Evolutionary conservation across 2,113 vertebrate species (phyloP).

Genomic region (Ancistrus triradiatus): DNA sequence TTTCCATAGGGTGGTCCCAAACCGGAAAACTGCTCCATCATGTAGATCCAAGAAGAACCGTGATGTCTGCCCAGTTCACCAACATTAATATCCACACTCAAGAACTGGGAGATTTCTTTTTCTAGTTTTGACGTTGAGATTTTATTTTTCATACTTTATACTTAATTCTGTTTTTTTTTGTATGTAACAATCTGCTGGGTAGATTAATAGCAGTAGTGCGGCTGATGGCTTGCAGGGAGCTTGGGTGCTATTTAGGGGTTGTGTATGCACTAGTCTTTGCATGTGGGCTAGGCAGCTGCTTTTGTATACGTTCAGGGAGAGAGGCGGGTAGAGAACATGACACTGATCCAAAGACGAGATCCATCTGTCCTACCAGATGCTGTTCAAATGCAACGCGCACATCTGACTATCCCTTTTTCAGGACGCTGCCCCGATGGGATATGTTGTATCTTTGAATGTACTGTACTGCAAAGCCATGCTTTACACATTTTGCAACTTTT

Average conservation of each 20-base stretch:
- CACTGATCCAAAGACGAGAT: slow-evolving; percentile 47
- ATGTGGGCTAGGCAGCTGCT: slow-evolving; percentile 50
- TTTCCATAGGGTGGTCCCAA: slow-evolving; percentile 55
- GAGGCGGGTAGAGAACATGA: slow-evolving; percentile 38
- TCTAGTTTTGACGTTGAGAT: slow-evolving; percentile 38
- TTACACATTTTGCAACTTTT: background rate
- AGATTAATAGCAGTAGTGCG: slow-evolving; percentile 48
- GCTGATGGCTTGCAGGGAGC: slow-evolving; percentile 39
- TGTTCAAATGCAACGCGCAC: slow-evolving; percentile 64
- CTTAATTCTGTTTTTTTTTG: slow-evolving; percentile 50
- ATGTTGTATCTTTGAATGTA: slow-evolving; percentile 14
- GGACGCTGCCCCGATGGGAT: background rate
- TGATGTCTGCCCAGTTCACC: slow-evolving; percentile 38
- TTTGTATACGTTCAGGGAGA: slow-evolving; percentile 28
- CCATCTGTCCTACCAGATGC: slow-evolving; percentile 52
- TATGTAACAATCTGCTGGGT: slow-evolving; percentile 55
- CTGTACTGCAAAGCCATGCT: slow-evolving; percentile 4
- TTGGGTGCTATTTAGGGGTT: slow-evolving; percentile 36
- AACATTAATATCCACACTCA: slow-evolving; percentile 13
- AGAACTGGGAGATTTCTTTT: slow-evolving; percentile 21
- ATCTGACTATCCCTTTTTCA: slow-evolving; percentile 48
- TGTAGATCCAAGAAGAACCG: slow-evolving; percentile 55
- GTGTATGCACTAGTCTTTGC: slow-evolving; percentile 46
- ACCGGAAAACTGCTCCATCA: slow-evolving; percentile 66
- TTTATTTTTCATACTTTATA: slow-evolving; percentile 46